Evolutionary conservation across 2,888 invertebrate species (phyloP).

Genomic region (Cryptocephalus moraei): DNA sequence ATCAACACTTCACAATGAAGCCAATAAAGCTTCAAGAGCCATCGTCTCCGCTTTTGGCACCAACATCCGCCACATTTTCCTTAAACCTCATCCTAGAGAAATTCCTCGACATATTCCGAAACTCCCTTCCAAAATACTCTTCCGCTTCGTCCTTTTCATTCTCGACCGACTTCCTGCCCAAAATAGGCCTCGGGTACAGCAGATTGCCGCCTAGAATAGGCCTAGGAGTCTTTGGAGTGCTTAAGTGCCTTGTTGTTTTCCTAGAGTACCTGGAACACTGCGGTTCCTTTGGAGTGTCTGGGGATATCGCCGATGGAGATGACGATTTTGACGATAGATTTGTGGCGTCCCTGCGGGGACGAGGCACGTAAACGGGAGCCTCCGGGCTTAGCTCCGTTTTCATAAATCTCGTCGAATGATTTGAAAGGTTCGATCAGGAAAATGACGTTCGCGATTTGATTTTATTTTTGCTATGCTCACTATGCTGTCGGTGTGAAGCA

Average conservation of each 20-base stretch:
- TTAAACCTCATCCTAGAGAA: slow-evolving; percentile 15
- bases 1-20: no score
- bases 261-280: slow-evolving; percentile 17
- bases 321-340: slow-evolving; percentile 4
- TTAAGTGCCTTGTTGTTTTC: slow-evolving; percentile 7
- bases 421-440: no score
- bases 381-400: slow-evolving; percentile 21
- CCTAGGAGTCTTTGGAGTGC: slow-evolving; percentile 15
- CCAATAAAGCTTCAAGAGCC: no score
- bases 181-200: slow-evolving; percentile 21
- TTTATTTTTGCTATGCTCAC: no score
- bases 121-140: slow-evolving; percentile 20
- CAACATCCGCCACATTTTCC: slow-evolving; percentile 5
- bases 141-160: slow-evolving; percentile 17
- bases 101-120: slow-evolving; percentile 16
- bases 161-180: slow-evolving; percentile 17
- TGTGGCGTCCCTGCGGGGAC: slow-evolving; percentile 13
- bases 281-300: slow-evolving; percentile 7
- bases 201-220: slow-evolving; percentile 21
- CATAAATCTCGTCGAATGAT: slow-evolving; percentile 8
- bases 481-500: no score
- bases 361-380: slow-evolving; percentile 20
- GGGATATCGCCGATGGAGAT: slow-evolving; percentile 1
- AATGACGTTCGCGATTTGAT: no score
- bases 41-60: no score